Evolutionary conservation across 2,113 vertebrate genomes (phyloP), one percentile per base, ranked within the genome.

Genomic region (Synodontis membranacea): DNA sequence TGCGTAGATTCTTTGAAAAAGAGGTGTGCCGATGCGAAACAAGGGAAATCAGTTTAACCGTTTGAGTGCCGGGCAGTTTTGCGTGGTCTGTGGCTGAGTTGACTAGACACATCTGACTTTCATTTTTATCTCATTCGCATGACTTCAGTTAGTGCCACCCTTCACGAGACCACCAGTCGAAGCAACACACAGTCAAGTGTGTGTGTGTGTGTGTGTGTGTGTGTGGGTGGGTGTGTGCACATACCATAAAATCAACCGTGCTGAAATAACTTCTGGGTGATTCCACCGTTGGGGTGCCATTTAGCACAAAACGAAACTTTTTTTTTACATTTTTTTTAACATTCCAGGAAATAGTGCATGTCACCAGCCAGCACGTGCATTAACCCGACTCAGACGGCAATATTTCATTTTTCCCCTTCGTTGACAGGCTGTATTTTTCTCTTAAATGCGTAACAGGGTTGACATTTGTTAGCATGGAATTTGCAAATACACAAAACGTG

Each of bases 41-140:
- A 31, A 82, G 54, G 54, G 70, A 86, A 82, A 82, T 86, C 80
- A 37, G 92, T 93, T 94, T 95, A 95, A 95, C 94, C 93, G 94
- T 95, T 95, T 95, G 91, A 91, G 86, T 93, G 92, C 95, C 82
- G 62, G 91, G 81, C 84, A 90, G 93, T 93, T 91, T 89, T 95
- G 93, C 94, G 93, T 92, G 56, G 91, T 64, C 91, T 94, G 94
- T 92, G 94, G 94, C 94, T 81, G 87, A 84, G 86, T 75, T 94
- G 93, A 95, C 91, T 93, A 91, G 46, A 95, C 93, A 93, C 14
- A 75, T 82, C 42, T 79, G 88, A 87, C 91, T 88, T 91, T 89
- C 39, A 56, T 75, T 84, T 92, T 92, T 92, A 82, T 91, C 74
- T 92, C 91, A 92, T 90, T 66, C 91, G 92, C 91, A 91, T 48